Percentiles rank a stretch among this genome's conserved stretches.
These are phyloP conservation scores for Agelastica alni DNA, from an alignment of 2,888 invertebrate species.

Conservation along the genomic window DNA sequence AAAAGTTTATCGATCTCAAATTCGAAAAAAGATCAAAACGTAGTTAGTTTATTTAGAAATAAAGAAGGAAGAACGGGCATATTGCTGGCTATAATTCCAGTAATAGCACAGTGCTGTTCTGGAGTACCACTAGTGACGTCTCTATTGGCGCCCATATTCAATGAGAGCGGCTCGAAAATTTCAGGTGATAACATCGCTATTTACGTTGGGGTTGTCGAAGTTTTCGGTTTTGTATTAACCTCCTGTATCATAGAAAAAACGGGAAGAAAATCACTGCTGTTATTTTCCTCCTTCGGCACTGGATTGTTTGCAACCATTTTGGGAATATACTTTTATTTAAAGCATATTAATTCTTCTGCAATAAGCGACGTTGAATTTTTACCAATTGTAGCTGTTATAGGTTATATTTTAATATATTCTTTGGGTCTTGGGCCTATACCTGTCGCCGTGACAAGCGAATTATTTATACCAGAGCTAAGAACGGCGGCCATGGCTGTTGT, in stretches of 20 bases:
- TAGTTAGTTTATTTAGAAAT: neutral
- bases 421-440: slow-evolving; percentile 14
- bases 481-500: slow-evolving; percentile 2
- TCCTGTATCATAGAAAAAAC: slow-evolving; percentile 8
- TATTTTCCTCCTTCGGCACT: slow-evolving; percentile 7
- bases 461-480: slow-evolving; percentile 3
- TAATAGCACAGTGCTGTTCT: neutral
- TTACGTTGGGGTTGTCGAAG: neutral
- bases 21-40: neutral
- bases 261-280: slow-evolving; percentile 10
- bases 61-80: slow-evolving; percentile 5
- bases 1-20: neutral
- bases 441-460: neutral
- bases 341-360: neutral
- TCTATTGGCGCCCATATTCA: slow-evolving; percentile 1
- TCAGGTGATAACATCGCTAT: slow-evolving; percentile 4
- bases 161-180: neutral
- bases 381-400: neutral
- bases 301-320: neutral
- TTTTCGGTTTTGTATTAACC: neutral
- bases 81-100: neutral
- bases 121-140: neutral
- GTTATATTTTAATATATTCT: neutral
- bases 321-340: slow-evolving; percentile 15
- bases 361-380: slow-evolving; percentile 3